Percentiles rank a stretch among this genome's conserved stretches.
Evolutionary conservation across 2,888 invertebrate species (phyloP).

Genomic region (Drosophila sordidula): DNA sequence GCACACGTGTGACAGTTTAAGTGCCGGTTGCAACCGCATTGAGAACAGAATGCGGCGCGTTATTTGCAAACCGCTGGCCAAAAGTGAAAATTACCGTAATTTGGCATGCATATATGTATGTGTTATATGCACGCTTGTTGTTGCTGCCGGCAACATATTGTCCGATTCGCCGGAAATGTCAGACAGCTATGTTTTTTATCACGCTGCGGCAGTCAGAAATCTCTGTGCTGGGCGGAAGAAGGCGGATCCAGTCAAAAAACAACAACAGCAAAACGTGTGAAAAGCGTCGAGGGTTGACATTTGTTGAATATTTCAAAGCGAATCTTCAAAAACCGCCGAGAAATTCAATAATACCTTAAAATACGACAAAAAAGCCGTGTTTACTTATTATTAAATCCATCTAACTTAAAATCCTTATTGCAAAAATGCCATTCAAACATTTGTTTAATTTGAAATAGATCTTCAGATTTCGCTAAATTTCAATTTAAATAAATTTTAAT

Average conservation of each 20-base stretch:
- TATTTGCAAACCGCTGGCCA: slow-evolving; percentile 71
- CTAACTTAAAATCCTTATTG: too few species aligned
- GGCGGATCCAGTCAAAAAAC: slow-evolving; percentile 26
- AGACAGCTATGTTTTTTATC: slow-evolving; percentile 26
- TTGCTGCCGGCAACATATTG: slow-evolving; percentile 36
- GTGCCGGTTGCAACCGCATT: slow-evolving; percentile 68
- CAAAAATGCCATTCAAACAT: too few species aligned
- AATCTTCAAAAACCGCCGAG: not conserved
- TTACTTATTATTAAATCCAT: too few species aligned
- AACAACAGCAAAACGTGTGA: slow-evolving; percentile 41
- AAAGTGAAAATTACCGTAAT: slow-evolving; percentile 73
- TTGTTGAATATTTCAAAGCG: slow-evolving; percentile 3
- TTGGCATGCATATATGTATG: slow-evolving; percentile 36
- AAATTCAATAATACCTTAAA: not conserved
- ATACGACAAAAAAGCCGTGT: too few species aligned
- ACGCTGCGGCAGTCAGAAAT: slow-evolving; percentile 19
- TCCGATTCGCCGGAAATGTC: slow-evolving; percentile 57
- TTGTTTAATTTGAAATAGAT: too few species aligned
- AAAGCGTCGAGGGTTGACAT: slow-evolving; percentile 39
- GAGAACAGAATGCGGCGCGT: slow-evolving; percentile 47
- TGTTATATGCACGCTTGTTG: not conserved
- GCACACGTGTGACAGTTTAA: slow-evolving; percentile 80
- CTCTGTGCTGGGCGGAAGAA: slow-evolving; percentile 54
- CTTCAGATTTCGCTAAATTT: too few species aligned
- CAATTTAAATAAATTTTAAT: too few species aligned